These are phyloP conservation scores for Psilopogon haemacephalus DNA, from an alignment of 2,113 vertebrate species.

Conservation along the genomic window DNA sequence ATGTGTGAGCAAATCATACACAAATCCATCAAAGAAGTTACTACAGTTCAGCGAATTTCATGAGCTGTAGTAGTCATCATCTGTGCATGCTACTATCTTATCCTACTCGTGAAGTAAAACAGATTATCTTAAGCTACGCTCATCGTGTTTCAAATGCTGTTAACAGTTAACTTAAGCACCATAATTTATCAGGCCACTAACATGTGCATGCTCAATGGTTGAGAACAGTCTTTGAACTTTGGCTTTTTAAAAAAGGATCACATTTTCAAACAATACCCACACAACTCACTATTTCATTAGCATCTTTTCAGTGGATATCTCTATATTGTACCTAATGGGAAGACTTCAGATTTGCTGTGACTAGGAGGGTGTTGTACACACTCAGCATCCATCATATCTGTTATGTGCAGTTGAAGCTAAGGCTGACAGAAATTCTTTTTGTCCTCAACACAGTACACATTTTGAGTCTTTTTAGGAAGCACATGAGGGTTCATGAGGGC, in stretches of 20 bases:
- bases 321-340: neutral
- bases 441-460: neutral
- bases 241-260: neutral
- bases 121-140: neutral
- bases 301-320: neutral
- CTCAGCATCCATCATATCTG: neutral
- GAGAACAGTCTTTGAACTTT: neutral
- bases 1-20: neutral
- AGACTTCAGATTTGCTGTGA: neutral
- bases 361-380: neutral
- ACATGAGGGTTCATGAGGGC: neutral
- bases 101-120: neutral
- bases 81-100: neutral
- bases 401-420: neutral
- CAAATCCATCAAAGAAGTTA: neutral
- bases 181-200: neutral
- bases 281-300: neutral
- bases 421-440: neutral
- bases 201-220: neutral
- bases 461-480: neutral
- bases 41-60: neutral
- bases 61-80: neutral
- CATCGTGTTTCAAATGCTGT: neutral
- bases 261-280: neutral
- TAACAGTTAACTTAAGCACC: neutral